These are phyloP conservation scores for Periparus ater DNA, from an alignment of 2,797 vertebrate genomes.

Conservation along the genomic window DNA sequence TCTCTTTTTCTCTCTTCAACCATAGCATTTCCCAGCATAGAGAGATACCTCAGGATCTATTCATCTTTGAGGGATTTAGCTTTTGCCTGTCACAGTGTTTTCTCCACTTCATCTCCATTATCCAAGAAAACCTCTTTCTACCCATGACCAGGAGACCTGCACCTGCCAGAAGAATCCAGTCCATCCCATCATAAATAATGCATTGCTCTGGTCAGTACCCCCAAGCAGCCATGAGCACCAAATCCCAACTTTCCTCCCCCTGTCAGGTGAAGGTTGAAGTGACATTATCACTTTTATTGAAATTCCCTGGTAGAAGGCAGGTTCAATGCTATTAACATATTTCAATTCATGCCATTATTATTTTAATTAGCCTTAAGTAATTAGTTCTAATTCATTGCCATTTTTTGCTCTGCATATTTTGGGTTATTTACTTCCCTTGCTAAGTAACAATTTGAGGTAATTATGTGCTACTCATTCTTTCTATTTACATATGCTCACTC, in stretches of 20 bases:
- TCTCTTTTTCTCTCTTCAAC: not conserved
- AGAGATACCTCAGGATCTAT: not conserved
- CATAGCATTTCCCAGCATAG: not conserved
- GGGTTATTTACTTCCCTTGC: constrained; percentile 80
- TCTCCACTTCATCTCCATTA: not conserved
- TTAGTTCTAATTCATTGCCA: constrained; percentile 79
- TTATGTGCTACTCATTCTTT: constrained; percentile 74
- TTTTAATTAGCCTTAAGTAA: constrained; percentile 85
- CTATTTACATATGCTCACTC: constrained; percentile 70
- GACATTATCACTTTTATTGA: constrained; percentile 61
- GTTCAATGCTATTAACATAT: constrained; percentile 76
- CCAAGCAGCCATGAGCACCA: constrained; percentile 2
- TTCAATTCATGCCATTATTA: constrained; percentile 78
- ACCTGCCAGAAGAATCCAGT: not conserved
- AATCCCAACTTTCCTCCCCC: not conserved
- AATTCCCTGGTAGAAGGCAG: constrained; percentile 67
- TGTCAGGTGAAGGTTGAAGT: constrained; percentile 25
- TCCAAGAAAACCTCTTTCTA: not conserved
- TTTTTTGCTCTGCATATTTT: constrained; percentile 75
- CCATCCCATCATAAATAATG: constrained; percentile 17
- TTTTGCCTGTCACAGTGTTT: not conserved
- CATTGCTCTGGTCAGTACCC: not conserved
- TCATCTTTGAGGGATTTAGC: not conserved
- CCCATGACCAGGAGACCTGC: not conserved
- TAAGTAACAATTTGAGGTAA: constrained; percentile 81